phyloP scores from a whole-genome alignment of 2,888 invertebrate genomes.

The Drosophila stalkeri region DNA sequence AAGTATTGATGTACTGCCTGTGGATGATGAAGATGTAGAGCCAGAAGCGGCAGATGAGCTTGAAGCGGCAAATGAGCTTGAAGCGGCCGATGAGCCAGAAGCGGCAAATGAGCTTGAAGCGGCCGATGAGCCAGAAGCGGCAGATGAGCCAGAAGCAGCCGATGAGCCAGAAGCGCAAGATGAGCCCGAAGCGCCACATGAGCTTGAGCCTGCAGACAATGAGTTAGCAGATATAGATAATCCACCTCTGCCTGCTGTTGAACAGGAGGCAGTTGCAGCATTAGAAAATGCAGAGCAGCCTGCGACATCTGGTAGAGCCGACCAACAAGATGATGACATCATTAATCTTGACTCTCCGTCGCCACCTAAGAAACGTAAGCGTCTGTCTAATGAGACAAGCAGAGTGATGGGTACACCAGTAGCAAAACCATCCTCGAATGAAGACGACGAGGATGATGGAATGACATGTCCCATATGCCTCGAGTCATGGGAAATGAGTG shows the following conservation, averaged over 20 bases:
- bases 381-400: conserved; percentile 48
- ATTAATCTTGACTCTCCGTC: conserved; percentile 65
- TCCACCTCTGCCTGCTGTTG: neutral
- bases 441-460: conserved; percentile 88
- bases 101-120: neutral
- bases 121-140: neutral
- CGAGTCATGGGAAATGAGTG: conserved; percentile 94
- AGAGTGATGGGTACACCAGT: conserved; percentile 56
- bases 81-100: neutral
- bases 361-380: conserved; percentile 82
- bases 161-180: neutral
- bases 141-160: neutral
- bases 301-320: conserved; percentile 23
- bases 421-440: conserved; percentile 84
- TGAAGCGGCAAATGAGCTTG: no score
- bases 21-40: neutral
- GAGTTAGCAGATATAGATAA: neutral
- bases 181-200: neutral
- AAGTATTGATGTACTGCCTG: conserved; percentile 8
- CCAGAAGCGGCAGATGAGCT: conserved; percentile 1
- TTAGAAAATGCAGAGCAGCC: conserved; percentile 15
- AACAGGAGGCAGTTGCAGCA: neutral
- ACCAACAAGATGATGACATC: conserved; percentile 11
- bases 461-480: conserved; percentile 94
- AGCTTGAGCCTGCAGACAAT: neutral